phyloP scores from a whole-genome alignment of 2,797 vertebrate genomes.

The Gymnocypris eckloni region DNA sequence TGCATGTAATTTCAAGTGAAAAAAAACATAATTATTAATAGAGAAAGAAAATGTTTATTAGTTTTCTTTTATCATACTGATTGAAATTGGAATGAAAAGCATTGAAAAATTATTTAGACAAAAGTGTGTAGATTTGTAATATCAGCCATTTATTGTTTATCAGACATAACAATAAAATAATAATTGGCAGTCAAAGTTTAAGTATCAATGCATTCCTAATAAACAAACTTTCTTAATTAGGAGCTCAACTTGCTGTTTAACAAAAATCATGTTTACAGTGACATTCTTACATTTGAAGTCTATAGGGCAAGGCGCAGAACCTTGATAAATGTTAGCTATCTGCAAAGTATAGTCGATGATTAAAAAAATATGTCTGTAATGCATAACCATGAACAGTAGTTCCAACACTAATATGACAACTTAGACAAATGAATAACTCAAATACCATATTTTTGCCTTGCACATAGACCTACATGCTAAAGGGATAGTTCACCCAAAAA shows the following conservation, averaged over 20 bases:
- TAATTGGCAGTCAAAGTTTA: too few species aligned
- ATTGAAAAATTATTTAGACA: not conserved
- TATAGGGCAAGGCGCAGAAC: too few species aligned
- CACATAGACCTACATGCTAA: not conserved
- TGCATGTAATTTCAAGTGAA: not conserved
- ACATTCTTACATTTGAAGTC: too few species aligned
- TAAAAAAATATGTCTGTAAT: not conserved
- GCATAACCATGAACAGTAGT: not conserved
- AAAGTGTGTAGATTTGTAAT: too few species aligned
- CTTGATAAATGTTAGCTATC: too few species aligned
- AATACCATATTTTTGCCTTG: not conserved
- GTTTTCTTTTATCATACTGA: not conserved
- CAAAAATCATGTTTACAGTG: too few species aligned
- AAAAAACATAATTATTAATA: not conserved
- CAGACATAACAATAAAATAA: not conserved
- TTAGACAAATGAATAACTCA: not conserved
- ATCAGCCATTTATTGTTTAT: not conserved
- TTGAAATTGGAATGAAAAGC: not conserved
- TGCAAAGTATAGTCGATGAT: too few species aligned
- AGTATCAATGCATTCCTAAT: too few species aligned
- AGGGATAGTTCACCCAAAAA: not conserved
- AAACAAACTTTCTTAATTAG: too few species aligned
- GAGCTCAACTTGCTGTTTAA: too few species aligned
- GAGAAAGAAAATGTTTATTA: not conserved
- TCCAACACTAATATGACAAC: too few species aligned